Evolutionary conservation across 2,797 vertebrate genomes (phyloP).

Genomic region (Leptoclinus maculatus): DNA sequence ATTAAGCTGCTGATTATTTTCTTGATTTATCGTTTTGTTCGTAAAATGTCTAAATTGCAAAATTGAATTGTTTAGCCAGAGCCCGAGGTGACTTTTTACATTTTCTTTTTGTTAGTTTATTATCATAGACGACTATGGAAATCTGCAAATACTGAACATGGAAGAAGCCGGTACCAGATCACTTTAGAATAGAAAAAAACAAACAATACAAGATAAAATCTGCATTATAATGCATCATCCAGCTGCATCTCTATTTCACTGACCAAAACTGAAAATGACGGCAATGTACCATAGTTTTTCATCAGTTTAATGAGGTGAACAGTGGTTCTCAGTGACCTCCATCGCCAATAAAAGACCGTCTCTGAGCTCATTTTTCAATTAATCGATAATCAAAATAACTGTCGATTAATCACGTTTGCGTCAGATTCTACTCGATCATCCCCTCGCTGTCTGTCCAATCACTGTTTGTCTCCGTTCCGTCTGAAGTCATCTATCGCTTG

Average conservation of each 20-base stretch:
- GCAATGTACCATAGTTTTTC: slow-evolving; percentile 80
- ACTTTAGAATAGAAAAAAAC: background rate
- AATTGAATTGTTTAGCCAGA: background rate
- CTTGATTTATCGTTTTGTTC: too few species aligned
- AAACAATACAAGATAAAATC: slow-evolving; percentile 15
- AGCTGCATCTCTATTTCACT: slow-evolving; percentile 67
- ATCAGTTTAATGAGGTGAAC: slow-evolving; percentile 97
- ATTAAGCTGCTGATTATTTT: background rate
- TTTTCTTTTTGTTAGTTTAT: too few species aligned
- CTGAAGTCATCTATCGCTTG: background rate
- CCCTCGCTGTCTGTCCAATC: background rate
- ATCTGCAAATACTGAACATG: background rate
- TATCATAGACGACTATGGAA: background rate
- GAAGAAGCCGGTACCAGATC: background rate
- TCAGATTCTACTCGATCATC: background rate
- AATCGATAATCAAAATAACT: background rate
- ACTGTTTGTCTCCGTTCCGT: background rate
- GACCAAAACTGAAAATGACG: slow-evolving; percentile 73
- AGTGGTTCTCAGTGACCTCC: slow-evolving; percentile 81
- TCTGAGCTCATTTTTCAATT: slow-evolving; percentile 81
- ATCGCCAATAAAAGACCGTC: slow-evolving; percentile 82
- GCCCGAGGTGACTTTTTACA: background rate
- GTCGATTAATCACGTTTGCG: background rate
- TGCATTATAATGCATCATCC: slow-evolving; percentile 68
- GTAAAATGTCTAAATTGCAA: background rate